Evolutionary conservation across 2,888 invertebrate species (phyloP), one percentile per base, ranked within the genome.

Genomic region (Mantis religiosa): DNA sequence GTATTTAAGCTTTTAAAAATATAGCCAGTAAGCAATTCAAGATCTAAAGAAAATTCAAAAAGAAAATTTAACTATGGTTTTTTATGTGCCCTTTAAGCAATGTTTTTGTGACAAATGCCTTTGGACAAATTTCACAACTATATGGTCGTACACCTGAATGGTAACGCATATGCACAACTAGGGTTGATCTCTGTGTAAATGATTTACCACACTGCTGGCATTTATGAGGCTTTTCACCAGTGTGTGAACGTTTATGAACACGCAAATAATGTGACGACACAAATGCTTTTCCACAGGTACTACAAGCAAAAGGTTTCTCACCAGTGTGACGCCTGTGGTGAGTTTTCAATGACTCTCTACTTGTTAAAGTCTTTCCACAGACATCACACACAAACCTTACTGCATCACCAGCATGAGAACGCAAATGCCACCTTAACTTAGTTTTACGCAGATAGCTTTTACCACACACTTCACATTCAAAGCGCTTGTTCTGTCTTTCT

Each of bases 251-350:
- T 84, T 87, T 87, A 83, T 89, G 89, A 2, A 87, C 30, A n/a
- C 84, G 86, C 54, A 88, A 82, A 84, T 89, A 89, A 34, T 87
- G 81, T 20, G 88, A 27, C 8, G 89, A 88, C 84, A 83, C 87
- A 82, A 90, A 90, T 71, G 89, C 88, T 82, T 89, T 89, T 12
- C 92, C 93, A 84, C 93, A 93, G 15, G 82, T 15, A 71, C 87
- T 88, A 83, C 89, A 89, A 27, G 85, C 54, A 41, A 83, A 89
- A n/a, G 89, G 89, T 82, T 88, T 89, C 27, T 87, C 89, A 0
- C 95, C 95, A 1, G 95, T 95, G 92, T 95, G 95, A 87, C 95
- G 95, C 83, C 95, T 93, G 90, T 95, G 93, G 92, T 95, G 95
- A 91, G 95, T 95, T 92, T 95, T 95, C 91, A 95, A 93, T 91